phyloP scores from a whole-genome alignment of 2,113 vertebrate species.

The Sapayoa aenigma region DNA sequence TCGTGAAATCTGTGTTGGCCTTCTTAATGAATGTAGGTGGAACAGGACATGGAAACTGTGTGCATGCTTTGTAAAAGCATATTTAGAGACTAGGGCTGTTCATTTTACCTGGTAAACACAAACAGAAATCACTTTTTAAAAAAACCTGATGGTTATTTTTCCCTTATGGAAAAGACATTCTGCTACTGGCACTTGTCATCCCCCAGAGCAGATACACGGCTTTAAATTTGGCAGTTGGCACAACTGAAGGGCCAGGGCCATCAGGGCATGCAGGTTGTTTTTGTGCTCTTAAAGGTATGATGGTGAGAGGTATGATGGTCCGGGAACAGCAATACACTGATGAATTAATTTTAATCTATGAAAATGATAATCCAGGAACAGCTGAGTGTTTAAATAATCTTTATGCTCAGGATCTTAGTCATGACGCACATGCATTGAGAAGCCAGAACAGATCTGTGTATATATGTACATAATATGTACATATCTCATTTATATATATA shows the following conservation, averaged over 20 bases:
- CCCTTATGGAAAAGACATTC: not conserved
- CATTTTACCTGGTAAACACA: not conserved
- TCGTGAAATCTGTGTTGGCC: not conserved
- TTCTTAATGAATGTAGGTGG: not conserved
- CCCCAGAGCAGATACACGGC: not conserved
- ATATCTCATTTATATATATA: not conserved
- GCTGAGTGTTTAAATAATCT: not conserved
- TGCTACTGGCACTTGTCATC: not conserved
- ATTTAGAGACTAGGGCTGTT: not conserved
- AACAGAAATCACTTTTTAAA: not conserved
- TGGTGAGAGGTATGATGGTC: not conserved
- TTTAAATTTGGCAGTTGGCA: not conserved
- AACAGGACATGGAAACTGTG: not conserved
- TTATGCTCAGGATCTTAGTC: not conserved
- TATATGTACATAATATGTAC: too few species aligned
- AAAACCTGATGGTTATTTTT: not conserved
- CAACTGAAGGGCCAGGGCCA: not conserved
- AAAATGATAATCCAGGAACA: not conserved
- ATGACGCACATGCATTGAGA: not conserved
- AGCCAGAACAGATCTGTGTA: not conserved
- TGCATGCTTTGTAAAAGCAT: not conserved
- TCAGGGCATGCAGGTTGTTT: fast-evolving
- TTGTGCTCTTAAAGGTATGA: not conserved
- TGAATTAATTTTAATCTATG: not conserved
- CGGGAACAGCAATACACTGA: not conserved